These are phyloP conservation scores for Sphenodon punctatus DNA, from an alignment of 2,797 vertebrate genomes.

Conservation along the genomic window DNA sequence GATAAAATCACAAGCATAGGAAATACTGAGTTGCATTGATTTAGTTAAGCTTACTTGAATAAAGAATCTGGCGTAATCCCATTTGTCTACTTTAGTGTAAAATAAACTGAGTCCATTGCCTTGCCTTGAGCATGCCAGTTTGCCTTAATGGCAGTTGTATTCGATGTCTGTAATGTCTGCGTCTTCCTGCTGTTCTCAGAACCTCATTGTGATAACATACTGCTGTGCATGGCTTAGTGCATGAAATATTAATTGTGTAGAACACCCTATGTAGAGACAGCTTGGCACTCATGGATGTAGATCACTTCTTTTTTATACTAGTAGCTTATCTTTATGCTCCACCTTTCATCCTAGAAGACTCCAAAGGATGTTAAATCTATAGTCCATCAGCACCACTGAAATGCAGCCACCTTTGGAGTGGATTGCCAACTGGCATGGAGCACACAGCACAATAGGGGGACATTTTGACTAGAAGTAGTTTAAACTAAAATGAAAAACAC, in stretches of 20 bases:
- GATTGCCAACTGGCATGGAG: accelerated
- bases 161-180: not conserved
- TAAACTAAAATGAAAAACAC: not conserved
- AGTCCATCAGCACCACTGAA: not conserved
- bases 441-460: accelerated
- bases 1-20: no score
- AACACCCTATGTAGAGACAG: not conserved
- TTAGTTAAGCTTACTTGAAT: not conserved
- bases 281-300: not conserved
- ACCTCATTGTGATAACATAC: not conserved
- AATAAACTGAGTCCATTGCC: not conserved
- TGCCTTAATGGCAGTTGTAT: not conserved
- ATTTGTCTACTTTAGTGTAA: not conserved
- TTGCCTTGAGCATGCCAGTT: not conserved
- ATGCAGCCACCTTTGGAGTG: not conserved
- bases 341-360: not conserved
- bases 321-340: not conserved
- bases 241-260: not conserved
- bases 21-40: no score
- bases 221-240: not conserved
- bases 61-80: not conserved
- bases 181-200: not conserved
- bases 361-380: accelerated
- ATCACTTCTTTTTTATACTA: not conserved
- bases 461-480: not conserved